A percentile compares a stretch with the other conserved stretches of the same genome.
Conservation (phyloP, 2,888 invertebrate species). For the Drosophila subquinaria region DNA sequence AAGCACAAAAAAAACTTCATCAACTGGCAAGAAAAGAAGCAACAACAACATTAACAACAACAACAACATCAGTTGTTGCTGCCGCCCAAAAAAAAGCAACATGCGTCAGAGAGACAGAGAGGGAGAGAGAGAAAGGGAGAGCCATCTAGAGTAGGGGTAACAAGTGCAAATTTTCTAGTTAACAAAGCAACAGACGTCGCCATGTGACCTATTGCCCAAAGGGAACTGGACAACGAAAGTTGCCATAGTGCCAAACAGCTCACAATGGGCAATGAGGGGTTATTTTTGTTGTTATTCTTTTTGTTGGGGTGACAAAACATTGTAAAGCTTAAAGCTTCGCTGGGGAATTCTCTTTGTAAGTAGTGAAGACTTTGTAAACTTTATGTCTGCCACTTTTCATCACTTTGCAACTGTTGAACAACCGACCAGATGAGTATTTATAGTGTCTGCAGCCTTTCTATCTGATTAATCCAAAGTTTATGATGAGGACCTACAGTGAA, state of each 20-base stretch:
- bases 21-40: slow-evolving; percentile 38
- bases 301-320: not conserved
- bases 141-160: not conserved
- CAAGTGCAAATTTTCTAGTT: slow-evolving; percentile 45
- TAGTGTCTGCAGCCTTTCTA: not conserved
- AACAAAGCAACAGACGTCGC: slow-evolving; percentile 31
- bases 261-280: not conserved
- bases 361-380: not conserved
- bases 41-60: no score
- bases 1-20: slow-evolving; percentile 43
- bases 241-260: not conserved
- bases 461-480: slow-evolving; percentile 3
- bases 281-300: not conserved
- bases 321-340: slow-evolving; percentile 8
- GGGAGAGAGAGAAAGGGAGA: no score
- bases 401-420: not conserved
- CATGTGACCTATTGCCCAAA: slow-evolving; percentile 11
- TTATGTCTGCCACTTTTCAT: not conserved
- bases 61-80: slow-evolving; percentile 1
- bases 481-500: not conserved
- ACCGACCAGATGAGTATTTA: not conserved
- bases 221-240: slow-evolving; percentile 15
- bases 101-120: not conserved
- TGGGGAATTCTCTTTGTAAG: not conserved
- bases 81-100: slow-evolving; percentile 12